Evolutionary conservation across 2,113 vertebrate species (phyloP).

Genomic region (Xenus cinereus): DNA sequence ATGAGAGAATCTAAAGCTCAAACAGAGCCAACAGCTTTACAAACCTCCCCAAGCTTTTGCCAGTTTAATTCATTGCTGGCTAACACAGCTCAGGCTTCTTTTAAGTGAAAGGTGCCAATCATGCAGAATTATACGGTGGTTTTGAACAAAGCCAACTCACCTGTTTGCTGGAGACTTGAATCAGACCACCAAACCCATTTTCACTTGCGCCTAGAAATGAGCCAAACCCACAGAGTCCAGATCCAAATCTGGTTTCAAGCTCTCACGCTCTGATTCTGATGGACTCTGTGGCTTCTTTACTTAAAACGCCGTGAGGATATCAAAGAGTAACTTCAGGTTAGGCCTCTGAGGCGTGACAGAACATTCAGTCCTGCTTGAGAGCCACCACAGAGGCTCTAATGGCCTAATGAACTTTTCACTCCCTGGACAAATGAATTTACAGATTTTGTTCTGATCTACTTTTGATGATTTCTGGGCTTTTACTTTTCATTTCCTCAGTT

Average conservation of each 20-base stretch:
- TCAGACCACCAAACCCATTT: slow-evolving; percentile 34
- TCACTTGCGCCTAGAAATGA: not conserved
- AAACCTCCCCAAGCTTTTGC: not conserved
- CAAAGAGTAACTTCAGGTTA: not conserved
- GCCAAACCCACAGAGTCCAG: slow-evolving; percentile 39
- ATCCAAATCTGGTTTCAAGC: not conserved
- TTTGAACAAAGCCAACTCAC: slow-evolving; percentile 49
- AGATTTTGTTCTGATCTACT: not conserved
- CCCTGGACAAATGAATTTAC: not conserved
- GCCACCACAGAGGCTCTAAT: accelerated
- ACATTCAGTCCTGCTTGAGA: not conserved
- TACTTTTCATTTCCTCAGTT: not conserved
- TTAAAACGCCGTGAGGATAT: not conserved
- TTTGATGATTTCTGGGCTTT: not conserved
- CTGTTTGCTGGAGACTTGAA: slow-evolving; percentile 44
- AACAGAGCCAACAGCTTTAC: not conserved
- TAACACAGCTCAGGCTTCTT: not conserved
- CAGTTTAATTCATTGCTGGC: not conserved
- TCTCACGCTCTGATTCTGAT: not conserved
- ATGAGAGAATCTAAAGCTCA: not conserved
- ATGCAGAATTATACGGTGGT: not conserved
- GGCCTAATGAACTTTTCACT: not conserved
- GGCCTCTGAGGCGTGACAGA: not conserved
- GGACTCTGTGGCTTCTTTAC: not conserved
- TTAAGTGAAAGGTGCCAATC: slow-evolving; percentile 21